Conservation (phyloP, 2,113 vertebrate genomes). For the Propithecus coquereli region DNA sequence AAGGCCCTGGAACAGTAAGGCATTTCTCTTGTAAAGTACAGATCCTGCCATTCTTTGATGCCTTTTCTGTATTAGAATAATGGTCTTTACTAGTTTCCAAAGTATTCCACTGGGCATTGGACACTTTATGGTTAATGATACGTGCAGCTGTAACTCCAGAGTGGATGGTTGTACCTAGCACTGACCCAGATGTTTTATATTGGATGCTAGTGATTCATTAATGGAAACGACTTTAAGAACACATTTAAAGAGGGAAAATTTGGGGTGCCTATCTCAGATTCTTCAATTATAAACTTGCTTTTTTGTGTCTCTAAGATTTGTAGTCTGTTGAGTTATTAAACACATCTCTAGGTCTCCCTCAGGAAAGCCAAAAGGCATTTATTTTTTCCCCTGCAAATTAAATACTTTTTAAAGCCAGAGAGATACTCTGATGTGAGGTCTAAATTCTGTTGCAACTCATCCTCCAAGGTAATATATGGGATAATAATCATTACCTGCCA, state of each 20-base stretch:
- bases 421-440: background rate
- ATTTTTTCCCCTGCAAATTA: background rate
- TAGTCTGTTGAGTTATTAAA: background rate
- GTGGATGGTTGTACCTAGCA: background rate
- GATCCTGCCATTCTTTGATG: background rate
- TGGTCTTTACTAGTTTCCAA: background rate
- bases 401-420: background rate
- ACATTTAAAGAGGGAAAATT: background rate
- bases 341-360: background rate
- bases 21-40: background rate
- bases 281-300: background rate
- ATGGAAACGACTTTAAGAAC: background rate
- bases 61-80: background rate
- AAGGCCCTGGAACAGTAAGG: background rate
- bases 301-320: background rate
- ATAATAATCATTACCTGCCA: conserved; percentile 15
- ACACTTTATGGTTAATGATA: background rate
- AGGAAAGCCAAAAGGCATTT: background rate
- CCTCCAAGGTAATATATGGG: background rate
- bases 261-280: background rate
- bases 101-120: background rate
- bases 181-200: background rate
- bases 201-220: background rate
- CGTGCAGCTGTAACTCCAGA: background rate
- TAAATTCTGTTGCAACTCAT: background rate